Percentiles rank a stretch among this genome's conserved stretches.
These are phyloP conservation scores for Cordilura impudica DNA, from an alignment of 2,888 invertebrate species.

Conservation along the genomic window DNA sequence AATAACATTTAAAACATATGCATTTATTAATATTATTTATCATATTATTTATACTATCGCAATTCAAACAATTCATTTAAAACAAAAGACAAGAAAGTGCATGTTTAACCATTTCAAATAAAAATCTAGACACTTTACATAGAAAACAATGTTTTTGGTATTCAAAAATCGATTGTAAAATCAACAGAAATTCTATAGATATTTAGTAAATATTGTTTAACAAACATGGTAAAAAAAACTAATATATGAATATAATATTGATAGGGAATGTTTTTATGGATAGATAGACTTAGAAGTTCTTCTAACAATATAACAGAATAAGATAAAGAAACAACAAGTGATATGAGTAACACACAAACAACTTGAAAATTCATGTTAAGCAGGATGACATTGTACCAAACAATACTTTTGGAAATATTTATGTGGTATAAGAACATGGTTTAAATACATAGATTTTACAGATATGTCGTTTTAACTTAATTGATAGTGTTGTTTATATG, in stretches of 20 bases:
- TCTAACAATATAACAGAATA: too few species aligned
- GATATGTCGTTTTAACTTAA: too few species aligned
- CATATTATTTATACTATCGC: background rate
- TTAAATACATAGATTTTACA: background rate
- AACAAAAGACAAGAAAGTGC: background rate
- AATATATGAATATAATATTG: background rate
- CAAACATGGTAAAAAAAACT: background rate
- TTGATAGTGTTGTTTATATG: too few species aligned
- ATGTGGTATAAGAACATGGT: background rate
- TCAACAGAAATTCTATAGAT: constrained; percentile 1
- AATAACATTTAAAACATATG: background rate
- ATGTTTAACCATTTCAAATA: constrained; percentile 5
- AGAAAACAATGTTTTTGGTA: constrained; percentile 9
- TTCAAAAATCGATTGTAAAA: constrained; percentile 23
- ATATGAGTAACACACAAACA: background rate
- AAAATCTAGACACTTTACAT: constrained; percentile 20
- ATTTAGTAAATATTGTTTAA: background rate
- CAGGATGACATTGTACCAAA: background rate
- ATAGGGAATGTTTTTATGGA: background rate
- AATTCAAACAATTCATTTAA: background rate
- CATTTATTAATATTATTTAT: background rate
- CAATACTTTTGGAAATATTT: background rate
- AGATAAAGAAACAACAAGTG: background rate
- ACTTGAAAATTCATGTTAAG: background rate
- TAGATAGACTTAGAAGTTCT: background rate